Conservation (phyloP, 2,113 vertebrate genomes). For the Aegithalos caudatus region DNA sequence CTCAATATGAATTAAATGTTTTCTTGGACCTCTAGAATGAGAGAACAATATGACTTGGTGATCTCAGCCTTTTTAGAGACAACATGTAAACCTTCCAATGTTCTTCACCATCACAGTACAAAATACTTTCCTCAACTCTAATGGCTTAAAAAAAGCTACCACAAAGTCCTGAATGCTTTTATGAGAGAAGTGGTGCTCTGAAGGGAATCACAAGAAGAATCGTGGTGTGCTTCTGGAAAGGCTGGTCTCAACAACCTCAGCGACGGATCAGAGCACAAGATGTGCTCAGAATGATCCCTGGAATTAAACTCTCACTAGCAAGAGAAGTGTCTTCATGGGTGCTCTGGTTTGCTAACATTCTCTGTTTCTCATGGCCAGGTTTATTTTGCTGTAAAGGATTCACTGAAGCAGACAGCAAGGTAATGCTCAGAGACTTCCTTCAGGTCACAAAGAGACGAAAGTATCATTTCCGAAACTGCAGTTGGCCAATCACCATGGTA, state of each 20-base stretch:
- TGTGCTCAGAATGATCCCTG: not conserved
- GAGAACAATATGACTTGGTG: not conserved
- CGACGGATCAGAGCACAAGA: fast-evolving
- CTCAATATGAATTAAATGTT: not conserved
- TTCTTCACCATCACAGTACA: not conserved
- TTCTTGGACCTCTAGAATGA: not conserved
- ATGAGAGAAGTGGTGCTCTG: not conserved
- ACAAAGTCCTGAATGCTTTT: not conserved
- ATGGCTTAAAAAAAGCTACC: not conserved
- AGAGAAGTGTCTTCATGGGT: not conserved
- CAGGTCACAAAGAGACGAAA: not conserved
- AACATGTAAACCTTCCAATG: not conserved
- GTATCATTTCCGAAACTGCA: not conserved
- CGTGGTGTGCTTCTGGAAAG: not conserved
- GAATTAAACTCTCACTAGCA: not conserved
- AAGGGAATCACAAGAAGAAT: not conserved
- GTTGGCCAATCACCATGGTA: not conserved
- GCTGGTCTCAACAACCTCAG: not conserved
- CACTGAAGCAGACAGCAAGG: not conserved
- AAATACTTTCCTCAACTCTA: not conserved
- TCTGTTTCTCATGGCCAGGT: not conserved
- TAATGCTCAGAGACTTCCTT: not conserved
- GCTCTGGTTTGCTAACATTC: not conserved
- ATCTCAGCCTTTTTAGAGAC: not conserved
- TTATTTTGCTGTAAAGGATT: not conserved